phyloP scores from a whole-genome alignment of 2,797 vertebrate species.

The Myotis myotis region DNA sequence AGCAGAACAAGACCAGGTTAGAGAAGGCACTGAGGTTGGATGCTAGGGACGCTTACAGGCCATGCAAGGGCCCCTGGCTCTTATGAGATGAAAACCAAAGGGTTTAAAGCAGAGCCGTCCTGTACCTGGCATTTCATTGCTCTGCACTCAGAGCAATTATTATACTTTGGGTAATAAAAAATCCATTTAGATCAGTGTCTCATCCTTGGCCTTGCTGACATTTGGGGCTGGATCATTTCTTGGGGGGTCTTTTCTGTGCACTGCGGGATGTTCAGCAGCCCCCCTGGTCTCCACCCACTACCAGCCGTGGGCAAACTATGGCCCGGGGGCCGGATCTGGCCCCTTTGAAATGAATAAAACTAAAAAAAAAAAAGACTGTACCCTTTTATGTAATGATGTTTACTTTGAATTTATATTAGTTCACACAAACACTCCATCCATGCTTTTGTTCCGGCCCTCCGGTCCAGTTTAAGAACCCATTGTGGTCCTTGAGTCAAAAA shows the following conservation, averaged over 20 bases:
- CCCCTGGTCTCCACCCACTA: not conserved
- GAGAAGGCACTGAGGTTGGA: not conserved
- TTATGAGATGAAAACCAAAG: not conserved
- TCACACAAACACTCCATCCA: too few relatives aligned
- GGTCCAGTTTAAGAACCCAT: too few relatives aligned
- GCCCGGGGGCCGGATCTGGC: too few relatives aligned
- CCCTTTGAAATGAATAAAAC: too few relatives aligned
- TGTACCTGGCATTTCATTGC: not conserved
- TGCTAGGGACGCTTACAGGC: not conserved
- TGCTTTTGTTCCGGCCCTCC: too few relatives aligned
- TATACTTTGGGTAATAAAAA: not conserved
- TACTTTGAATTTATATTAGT: too few relatives aligned
- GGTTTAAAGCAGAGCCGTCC: not conserved
- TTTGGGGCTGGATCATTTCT: not conserved
- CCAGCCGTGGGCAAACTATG: too few relatives aligned
- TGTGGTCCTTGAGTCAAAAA: too few relatives aligned
- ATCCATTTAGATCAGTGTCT: not conserved
- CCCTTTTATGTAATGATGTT: too few relatives aligned
- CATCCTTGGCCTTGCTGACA: not conserved
- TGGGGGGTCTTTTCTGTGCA: not conserved
- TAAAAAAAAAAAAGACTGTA: too few relatives aligned
- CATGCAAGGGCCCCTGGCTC: not conserved
- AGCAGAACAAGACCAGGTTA: fast-evolving
- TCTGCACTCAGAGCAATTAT: not conserved
- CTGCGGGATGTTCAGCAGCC: too few relatives aligned